phyloP scores from a whole-genome alignment of 2,113 vertebrate species.

The human (Homo sapiens) region DNA sequence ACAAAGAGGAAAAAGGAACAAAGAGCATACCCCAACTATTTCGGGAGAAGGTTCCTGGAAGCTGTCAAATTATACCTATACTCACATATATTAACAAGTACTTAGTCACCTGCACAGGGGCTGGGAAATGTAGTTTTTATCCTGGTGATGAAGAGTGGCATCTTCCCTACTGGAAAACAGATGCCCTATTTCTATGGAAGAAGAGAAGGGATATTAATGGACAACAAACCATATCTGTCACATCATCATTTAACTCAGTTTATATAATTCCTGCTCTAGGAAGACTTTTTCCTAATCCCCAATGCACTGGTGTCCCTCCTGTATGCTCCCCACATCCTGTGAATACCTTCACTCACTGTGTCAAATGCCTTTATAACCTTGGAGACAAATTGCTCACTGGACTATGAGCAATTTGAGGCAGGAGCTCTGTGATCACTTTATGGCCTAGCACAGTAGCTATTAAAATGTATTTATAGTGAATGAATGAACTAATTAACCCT shows the following conservation, averaged over 20 bases:
- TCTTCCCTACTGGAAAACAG: not conserved
- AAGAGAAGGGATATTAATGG: not conserved
- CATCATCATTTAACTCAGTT: not conserved
- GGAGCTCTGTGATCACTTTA: not conserved
- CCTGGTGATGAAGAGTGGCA: not conserved
- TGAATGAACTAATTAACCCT: not conserved
- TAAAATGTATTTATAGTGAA: not conserved
- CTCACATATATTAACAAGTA: not conserved
- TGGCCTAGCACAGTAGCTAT: not conserved
- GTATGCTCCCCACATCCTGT: not conserved
- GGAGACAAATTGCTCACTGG: not conserved
- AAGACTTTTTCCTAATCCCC: not conserved
- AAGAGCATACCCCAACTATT: not conserved
- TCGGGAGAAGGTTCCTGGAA: not conserved
- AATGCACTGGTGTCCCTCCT: not conserved
- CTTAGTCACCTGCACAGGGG: not conserved
- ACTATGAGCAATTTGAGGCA: not conserved
- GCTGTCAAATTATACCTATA: not conserved
- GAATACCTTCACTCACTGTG: not conserved
- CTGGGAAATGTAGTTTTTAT: not conserved
- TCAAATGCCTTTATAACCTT: not conserved
- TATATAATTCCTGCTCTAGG: not conserved
- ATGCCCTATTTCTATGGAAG: not conserved
- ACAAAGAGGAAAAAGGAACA: not conserved
- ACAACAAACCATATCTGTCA: not conserved